Percentiles rank a stretch among this genome's conserved stretches.
These are phyloP conservation scores for Drosophila pseudotakahashii DNA, from an alignment of 2,888 invertebrate genomes.

Conservation along the genomic window DNA sequence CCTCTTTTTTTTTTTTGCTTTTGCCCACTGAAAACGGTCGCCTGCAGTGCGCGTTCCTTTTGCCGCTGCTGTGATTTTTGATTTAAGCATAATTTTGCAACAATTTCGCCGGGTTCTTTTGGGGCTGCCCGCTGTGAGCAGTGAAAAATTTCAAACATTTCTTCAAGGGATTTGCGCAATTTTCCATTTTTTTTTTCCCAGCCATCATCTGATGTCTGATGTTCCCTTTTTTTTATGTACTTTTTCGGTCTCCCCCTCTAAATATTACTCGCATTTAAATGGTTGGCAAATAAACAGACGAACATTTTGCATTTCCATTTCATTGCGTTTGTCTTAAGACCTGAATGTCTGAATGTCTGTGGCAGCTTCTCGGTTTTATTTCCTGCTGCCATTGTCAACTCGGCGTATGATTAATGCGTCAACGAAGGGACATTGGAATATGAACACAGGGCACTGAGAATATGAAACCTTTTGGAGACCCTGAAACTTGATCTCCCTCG, in stretches of 20 bases:
- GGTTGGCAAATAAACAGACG: conserved; percentile 74
- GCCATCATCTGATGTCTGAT: conserved; percentile 34
- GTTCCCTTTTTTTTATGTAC: neutral
- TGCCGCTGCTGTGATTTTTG: conserved; percentile 71
- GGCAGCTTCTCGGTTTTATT: conserved; percentile 50
- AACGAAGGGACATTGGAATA: conserved; percentile 9
- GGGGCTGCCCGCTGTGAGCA: conserved; percentile 47
- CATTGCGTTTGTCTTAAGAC: conserved; percentile 45
- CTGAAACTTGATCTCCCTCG: conserved; percentile 22
- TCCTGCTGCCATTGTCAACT: conserved; percentile 58
- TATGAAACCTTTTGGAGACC: neutral
- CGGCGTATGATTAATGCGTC: conserved; percentile 70
- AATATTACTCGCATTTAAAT: conserved; percentile 65
- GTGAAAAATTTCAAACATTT: conserved; percentile 77
- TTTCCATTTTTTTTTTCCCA: conserved; percentile 44
- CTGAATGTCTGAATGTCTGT: conserved; percentile 9
- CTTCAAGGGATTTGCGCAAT: conserved; percentile 74
- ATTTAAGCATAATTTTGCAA: conserved; percentile 78
- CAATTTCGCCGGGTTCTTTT: conserved; percentile 42
- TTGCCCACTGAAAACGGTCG: conserved; percentile 14
- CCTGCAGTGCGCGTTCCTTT: conserved; percentile 42
- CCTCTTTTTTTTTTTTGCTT: neutral
- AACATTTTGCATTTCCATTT: conserved; percentile 61
- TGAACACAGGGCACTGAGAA: neutral
- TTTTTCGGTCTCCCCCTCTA: conserved; percentile 13